phyloP scores from a whole-genome alignment of 2,113 vertebrate species.

The Corythornis vintsioides region DNA sequence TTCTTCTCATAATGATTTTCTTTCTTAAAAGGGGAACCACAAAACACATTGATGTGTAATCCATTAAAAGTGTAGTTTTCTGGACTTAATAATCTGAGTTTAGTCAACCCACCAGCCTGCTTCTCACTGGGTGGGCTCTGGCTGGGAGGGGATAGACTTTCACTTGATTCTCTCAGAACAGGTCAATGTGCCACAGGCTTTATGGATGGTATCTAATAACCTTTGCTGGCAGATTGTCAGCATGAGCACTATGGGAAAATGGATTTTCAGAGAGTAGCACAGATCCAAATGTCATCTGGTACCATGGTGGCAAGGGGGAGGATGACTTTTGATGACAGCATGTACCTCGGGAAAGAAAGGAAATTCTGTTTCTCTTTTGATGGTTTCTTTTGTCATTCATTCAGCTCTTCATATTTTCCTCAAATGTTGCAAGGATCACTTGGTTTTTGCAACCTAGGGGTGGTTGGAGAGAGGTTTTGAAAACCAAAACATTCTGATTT shows the following conservation, averaged over 20 bases:
- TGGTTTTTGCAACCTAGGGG: background rate
- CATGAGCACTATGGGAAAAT: background rate
- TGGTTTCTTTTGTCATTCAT: background rate
- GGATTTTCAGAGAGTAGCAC: background rate
- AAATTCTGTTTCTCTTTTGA: background rate
- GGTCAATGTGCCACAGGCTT: background rate
- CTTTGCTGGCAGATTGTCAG: background rate
- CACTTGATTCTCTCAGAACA: background rate
- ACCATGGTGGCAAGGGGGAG: fast-evolving
- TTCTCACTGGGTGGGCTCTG: slow-evolving; percentile 63
- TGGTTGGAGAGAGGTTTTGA: background rate
- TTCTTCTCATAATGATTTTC: slow-evolving; percentile 3
- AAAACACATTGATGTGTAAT: slow-evolving; percentile 60
- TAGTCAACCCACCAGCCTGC: slow-evolving; percentile 13
- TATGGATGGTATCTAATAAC: slow-evolving; percentile 4
- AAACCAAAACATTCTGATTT: background rate
- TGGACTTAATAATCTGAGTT: slow-evolving; percentile 24
- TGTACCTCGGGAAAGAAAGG: background rate
- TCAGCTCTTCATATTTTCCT: background rate
- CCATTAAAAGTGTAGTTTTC: slow-evolving; percentile 33
- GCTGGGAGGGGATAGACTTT: background rate
- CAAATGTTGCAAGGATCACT: background rate
- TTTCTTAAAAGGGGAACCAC: slow-evolving; percentile 25
- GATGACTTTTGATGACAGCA: background rate
- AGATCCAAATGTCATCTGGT: background rate